Conservation (phyloP, 2,797 vertebrate genomes). For the Otus scops region DNA sequence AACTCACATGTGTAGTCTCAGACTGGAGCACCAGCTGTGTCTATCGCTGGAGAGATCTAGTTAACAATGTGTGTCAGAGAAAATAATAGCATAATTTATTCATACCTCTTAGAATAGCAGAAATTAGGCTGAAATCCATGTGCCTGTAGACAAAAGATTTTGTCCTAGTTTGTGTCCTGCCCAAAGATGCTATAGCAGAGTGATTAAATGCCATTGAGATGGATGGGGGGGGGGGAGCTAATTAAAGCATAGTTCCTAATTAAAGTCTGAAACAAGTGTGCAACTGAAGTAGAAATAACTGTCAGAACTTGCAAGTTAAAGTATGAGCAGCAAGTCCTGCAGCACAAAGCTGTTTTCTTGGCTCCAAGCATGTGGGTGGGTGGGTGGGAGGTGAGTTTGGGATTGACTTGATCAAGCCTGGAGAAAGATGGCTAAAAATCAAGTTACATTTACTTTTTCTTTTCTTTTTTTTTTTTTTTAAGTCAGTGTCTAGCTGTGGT, state of each 20-base stretch:
- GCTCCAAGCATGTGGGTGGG: neutral
- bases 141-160: neutral
- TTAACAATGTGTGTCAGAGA: neutral
- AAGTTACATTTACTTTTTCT: neutral
- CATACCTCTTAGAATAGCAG: neutral
- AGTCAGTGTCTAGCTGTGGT: neutral
- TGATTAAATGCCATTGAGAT: neutral
- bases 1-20: neutral
- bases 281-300: neutral
- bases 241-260: neutral
- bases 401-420: neutral
- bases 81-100: slow-evolving; percentile 15
- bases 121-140: neutral
- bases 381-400: neutral
- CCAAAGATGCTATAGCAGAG: neutral
- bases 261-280: neutral
- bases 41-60: neutral
- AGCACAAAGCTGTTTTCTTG: neutral
- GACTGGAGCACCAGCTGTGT: slow-evolving; percentile 9
- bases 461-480: neutral
- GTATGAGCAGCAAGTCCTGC: rapidly evolving
- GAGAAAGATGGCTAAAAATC: slow-evolving; percentile 4
- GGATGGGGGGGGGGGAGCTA: neutral
- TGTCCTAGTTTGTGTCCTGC: neutral
- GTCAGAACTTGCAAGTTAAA: neutral